Conservation (phyloP, 2,888 invertebrate species). For the Idaea aversata region DNA sequence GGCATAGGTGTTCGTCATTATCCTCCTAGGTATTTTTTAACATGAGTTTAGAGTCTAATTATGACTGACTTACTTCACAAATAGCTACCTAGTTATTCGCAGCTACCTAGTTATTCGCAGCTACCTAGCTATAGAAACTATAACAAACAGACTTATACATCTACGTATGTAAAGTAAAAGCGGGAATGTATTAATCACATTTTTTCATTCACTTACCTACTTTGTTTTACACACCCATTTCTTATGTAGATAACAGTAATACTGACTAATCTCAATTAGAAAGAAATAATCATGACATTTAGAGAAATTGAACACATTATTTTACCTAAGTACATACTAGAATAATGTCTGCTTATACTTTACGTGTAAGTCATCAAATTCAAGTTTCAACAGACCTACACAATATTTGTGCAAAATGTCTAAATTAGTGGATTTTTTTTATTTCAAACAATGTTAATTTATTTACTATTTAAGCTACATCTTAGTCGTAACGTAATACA, state of each 20-base stretch:
- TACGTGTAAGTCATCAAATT: neutral
- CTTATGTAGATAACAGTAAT: constrained; percentile 10
- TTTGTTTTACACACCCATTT: constrained; percentile 11
- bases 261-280: constrained; percentile 22
- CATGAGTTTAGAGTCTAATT: neutral
- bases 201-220: neutral
- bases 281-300: neutral
- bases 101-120: no score
- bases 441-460: neutral
- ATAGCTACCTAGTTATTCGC: neutral
- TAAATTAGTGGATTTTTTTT: neutral
- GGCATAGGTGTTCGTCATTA: neutral
- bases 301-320: neutral
- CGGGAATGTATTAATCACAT: constrained; percentile 20
- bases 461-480: neutral
- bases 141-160: neutral
- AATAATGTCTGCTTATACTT: neutral
- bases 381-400: neutral
- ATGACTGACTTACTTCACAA: neutral
- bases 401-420: neutral
- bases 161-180: neutral
- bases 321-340: neutral
- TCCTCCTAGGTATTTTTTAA: neutral
- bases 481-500: neutral
- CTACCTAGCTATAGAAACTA: neutral